These are phyloP conservation scores for Oxyura jamaicensis DNA, from an alignment of 2,113 vertebrate genomes.

Conservation along the genomic window DNA sequence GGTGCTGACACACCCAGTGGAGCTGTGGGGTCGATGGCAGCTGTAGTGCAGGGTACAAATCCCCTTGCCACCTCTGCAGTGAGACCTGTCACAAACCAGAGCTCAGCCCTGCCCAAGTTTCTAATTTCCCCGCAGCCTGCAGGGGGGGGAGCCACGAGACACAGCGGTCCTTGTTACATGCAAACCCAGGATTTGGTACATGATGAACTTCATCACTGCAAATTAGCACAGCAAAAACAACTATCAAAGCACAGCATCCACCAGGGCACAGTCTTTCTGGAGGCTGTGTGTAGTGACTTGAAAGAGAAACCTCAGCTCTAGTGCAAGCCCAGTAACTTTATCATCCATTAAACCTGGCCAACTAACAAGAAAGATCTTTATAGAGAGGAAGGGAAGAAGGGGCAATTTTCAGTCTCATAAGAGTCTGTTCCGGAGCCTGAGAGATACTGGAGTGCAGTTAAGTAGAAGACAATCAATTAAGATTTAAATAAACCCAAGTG, in stretches of 20 bases:
- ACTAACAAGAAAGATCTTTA: neutral
- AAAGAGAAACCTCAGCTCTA: neutral
- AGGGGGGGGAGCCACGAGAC: neutral
- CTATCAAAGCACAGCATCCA: neutral
- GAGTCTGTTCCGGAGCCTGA: conserved; percentile 1
- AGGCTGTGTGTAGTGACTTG: neutral
- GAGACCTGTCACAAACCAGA: neutral
- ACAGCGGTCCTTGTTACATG: accelerated
- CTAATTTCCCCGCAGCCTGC: neutral
- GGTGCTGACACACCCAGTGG: too few species aligned
- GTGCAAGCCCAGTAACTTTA: neutral
- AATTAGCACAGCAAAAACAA: neutral
- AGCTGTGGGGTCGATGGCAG: accelerated
- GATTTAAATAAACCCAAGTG: conserved; percentile 56
- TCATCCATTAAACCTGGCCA: neutral
- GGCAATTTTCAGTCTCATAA: neutral
- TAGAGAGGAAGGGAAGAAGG: neutral
- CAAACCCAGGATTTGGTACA: accelerated
- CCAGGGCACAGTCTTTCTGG: neutral
- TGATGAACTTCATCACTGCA: neutral
- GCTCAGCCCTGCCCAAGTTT: neutral
- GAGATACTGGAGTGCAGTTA: conserved; percentile 8
- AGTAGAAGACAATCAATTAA: conserved; percentile 56
- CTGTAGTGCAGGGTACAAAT: too few species aligned
- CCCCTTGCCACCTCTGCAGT: neutral